These are phyloP conservation scores for Pygoscelis antarcticus DNA, from an alignment of 2,113 vertebrate species.

Conservation along the genomic window DNA sequence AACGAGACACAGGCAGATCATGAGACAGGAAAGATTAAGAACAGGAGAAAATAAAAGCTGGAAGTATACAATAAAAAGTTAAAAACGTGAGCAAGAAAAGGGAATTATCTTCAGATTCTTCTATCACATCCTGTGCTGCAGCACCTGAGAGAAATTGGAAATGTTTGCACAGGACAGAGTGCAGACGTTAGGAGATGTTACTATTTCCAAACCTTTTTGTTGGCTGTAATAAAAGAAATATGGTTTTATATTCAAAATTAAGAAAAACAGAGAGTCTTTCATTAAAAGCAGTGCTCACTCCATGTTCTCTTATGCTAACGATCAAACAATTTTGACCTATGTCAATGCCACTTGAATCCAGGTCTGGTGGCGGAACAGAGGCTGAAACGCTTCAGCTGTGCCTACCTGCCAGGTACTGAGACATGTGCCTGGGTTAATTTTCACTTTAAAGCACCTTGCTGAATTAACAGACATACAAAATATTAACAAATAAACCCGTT, in stretches of 20 bases:
- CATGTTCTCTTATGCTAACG: neutral
- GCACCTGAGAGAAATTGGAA: neutral
- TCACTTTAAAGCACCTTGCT: neutral
- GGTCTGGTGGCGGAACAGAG: neutral
- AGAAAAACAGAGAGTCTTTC: neutral
- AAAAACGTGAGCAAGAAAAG: conserved; percentile 26
- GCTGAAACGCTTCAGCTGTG: neutral
- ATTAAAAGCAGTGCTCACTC: neutral
- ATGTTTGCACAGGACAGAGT: neutral
- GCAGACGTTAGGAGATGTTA: neutral
- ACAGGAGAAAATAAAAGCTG: conserved; percentile 26
- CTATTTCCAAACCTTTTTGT: neutral
- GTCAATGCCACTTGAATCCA: neutral
- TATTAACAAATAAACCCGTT: neutral
- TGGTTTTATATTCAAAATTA: neutral
- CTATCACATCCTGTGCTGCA: neutral
- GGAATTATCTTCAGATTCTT: conserved; percentile 18
- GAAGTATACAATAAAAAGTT: neutral
- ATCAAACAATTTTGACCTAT: neutral
- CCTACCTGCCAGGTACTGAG: neutral
- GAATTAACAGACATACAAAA: neutral
- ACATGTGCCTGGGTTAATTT: neutral
- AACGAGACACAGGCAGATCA: neutral
- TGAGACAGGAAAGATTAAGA: conserved; percentile 35
- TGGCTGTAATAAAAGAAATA: neutral